Evolutionary conservation across 2,888 invertebrate genomes (phyloP).

Genomic region (Spisula solida): DNA sequence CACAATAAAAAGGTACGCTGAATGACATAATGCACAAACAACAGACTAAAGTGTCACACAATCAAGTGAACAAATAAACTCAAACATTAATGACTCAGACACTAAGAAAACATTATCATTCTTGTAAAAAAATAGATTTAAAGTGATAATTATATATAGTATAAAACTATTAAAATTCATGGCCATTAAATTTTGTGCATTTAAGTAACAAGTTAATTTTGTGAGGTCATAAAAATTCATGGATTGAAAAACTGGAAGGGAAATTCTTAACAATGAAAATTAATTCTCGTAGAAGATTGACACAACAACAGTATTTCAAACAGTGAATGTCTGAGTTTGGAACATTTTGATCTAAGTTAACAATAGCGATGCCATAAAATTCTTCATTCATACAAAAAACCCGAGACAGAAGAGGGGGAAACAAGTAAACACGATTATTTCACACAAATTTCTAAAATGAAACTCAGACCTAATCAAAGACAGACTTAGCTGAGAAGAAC

Average conservation of each 20-base stretch:
- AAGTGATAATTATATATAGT: no score
- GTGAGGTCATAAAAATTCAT: neutral
- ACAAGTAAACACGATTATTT: neutral
- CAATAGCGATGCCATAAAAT: neutral
- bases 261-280: no score
- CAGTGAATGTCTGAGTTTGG: neutral
- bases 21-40: constrained; percentile 18
- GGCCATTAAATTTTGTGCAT: no score
- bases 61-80: constrained; percentile 17
- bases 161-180: no score
- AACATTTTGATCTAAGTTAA: neutral
- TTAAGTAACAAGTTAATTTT: no score
- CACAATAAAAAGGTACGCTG: constrained; percentile 15
- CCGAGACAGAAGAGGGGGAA: neutral
- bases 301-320: neutral
- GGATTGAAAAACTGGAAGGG: neutral
- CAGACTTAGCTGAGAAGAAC: neutral
- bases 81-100: neutral
- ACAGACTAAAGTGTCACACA: constrained; percentile 3
- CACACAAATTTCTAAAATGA: constrained; percentile 15
- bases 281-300: no score
- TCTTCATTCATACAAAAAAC: neutral
- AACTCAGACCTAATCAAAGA: constrained; percentile 22
- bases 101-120: neutral
- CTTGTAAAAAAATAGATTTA: no score